phyloP scores from a whole-genome alignment of 2,797 vertebrate species.

The Kryptopterus vitreolus region DNA sequence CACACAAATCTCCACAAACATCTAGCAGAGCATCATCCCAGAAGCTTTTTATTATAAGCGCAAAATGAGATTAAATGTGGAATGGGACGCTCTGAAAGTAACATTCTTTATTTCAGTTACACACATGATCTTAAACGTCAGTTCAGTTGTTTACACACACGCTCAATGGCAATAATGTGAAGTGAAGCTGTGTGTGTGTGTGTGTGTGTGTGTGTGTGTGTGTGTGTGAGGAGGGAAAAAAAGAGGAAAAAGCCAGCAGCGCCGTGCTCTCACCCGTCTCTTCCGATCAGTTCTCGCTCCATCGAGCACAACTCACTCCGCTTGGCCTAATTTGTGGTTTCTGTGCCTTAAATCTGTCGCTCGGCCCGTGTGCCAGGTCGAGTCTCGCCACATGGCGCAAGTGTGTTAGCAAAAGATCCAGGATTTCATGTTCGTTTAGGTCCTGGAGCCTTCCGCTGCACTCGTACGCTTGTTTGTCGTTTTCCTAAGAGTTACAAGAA shows the following conservation, averaged over 20 bases:
- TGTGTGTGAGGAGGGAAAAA: too few species aligned
- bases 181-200: neutral
- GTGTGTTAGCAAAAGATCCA: neutral
- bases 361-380: slow-evolving; percentile 40
- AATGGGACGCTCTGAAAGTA: too few species aligned
- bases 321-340: slow-evolving; percentile 49
- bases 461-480: neutral
- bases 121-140: too few species aligned
- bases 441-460: neutral
- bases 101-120: neutral
- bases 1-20: too few species aligned
- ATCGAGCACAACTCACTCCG: slow-evolving; percentile 28
- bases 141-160: neutral
- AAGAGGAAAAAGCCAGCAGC: slow-evolving; percentile 14
- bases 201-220: too few species aligned
- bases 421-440: neutral
- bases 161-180: neutral
- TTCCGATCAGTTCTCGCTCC: slow-evolving; percentile 30
- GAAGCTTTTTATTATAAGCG: too few species aligned
- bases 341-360: slow-evolving; percentile 44
- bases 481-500: neutral
- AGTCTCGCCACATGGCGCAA: slow-evolving; percentile 27
- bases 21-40: too few species aligned
- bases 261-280: slow-evolving; percentile 28
- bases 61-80: too few species aligned